Evolutionary conservation across 2,113 vertebrate genomes (phyloP), one percentile per base, ranked within the genome.

Genomic region (Amphilophus citrinellus): DNA sequence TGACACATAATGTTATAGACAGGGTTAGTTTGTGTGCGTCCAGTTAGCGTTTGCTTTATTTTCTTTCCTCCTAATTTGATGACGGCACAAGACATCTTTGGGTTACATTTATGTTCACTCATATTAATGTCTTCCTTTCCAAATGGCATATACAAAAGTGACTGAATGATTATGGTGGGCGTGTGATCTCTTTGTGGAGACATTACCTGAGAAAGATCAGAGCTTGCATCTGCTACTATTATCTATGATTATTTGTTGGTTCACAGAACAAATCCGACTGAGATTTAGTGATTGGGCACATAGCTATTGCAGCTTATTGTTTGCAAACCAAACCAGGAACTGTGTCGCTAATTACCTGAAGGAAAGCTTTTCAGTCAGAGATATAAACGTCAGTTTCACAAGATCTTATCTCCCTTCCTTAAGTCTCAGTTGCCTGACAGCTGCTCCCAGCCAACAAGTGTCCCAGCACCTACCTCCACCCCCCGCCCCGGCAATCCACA

Each of bases 341-440:
- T n/a, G 9, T 73, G 66, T 15, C 13, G 17, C 66, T 73, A 53
- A 53, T n/a, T 53, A 73, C 44, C 44, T 3, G 0, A 53, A 53
- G 66, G 44, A 53, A 53, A 32, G 44, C 44, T 73, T 73, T 73
- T 53, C 66, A 53, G 27, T 73, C 24, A n/a, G 44, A 18, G 44
- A 53, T 42, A 73, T 32, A 73, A 1, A 73, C 6, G 17, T 73
- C 6, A 73, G 50, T 73, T 73, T 73, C 32, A 53, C 6, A 10
- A 53, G 66, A 73, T 73, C 44, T 32, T 32, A 73, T 73, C 66
- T 73, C 17, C 66, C 10, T 53, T 73, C 27, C 27, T 53, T 44
- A 17, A 53, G 27, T 73, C 66, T 73, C 44, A 53, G 66, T 53
- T 73, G 10, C 66, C 66, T 27, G 10, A 73, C 66, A 73, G 66